A percentile compares a stretch with the other conserved stretches of the same genome.
Conservation (phyloP, 2,113 vertebrate species). For the Platysternon megacephalum region DNA sequence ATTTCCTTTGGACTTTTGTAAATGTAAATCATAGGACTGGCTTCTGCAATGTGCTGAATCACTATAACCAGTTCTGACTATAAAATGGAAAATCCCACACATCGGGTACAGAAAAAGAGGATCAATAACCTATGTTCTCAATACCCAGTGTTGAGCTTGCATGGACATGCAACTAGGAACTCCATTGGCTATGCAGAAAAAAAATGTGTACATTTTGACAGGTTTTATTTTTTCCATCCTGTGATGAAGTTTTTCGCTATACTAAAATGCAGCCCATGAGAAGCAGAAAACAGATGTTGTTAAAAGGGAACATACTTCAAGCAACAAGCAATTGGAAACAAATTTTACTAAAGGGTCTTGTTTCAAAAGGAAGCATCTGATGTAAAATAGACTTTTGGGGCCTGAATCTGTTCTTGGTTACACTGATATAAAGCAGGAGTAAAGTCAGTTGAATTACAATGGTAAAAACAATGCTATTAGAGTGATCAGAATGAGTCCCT, state of each 20-base stretch:
- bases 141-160: background rate
- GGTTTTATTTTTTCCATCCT: background rate
- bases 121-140: background rate
- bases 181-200: background rate
- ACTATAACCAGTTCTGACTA: background rate
- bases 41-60: background rate
- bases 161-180: background rate
- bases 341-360: background rate
- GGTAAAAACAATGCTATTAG: too few relatives aligned
- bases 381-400: background rate
- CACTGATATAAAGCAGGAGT: background rate
- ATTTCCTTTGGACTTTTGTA: background rate
- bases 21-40: background rate
- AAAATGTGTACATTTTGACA: background rate
- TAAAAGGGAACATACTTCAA: background rate
- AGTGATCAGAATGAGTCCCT: background rate
- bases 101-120: background rate
- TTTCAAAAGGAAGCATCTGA: background rate
- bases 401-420: background rate
- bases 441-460: background rate
- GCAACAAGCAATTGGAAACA: background rate
- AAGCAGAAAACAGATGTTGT: background rate
- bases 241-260: background rate
- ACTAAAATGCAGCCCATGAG: background rate
- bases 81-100: background rate